phyloP scores from a whole-genome alignment of 2,888 invertebrate genomes.

The Leptinotarsa peninsularis region DNA sequence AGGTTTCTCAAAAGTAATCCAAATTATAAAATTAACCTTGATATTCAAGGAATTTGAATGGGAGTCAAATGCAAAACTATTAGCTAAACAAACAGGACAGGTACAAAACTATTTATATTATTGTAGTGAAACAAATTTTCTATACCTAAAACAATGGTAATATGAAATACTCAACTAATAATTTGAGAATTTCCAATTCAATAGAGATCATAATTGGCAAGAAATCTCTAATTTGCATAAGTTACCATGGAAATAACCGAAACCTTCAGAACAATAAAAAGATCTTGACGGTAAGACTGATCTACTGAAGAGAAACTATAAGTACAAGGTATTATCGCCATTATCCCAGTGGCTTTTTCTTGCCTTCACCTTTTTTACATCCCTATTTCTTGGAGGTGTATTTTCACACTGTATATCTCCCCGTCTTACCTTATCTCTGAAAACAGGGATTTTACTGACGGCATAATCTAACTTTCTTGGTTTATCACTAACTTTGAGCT shows the following conservation, averaged over 20 bases:
- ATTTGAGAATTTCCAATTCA: neutral
- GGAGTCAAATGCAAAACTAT: no score
- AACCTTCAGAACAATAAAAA: neutral
- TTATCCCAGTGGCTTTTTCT: conserved; percentile 60
- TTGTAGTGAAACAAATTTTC: neutral
- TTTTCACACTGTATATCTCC: conserved; percentile 62
- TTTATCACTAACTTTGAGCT: conserved; percentile 61
- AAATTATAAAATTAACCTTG: no score
- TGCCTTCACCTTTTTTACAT: conserved; percentile 45
- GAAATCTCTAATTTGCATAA: neutral
- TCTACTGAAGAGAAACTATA: conserved; percentile 50
- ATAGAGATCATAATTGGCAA: neutral
- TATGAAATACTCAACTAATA: neutral
- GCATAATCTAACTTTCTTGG: conserved; percentile 56
- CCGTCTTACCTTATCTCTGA: conserved; percentile 56
- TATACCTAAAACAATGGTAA: neutral
- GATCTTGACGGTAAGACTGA: neutral
- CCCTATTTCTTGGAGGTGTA: conserved; percentile 59
- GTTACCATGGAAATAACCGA: neutral
- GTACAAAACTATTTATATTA: conserved; percentile 4
- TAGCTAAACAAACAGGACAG: neutral
- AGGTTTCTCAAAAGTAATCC: no score
- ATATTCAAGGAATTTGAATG: no score
- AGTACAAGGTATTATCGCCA: conserved; percentile 61
- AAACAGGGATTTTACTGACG: conserved; percentile 62